Evolutionary conservation across 1,140 invertebrate species (phyloP).

Genomic region (Drosophila teissieri): DNA sequence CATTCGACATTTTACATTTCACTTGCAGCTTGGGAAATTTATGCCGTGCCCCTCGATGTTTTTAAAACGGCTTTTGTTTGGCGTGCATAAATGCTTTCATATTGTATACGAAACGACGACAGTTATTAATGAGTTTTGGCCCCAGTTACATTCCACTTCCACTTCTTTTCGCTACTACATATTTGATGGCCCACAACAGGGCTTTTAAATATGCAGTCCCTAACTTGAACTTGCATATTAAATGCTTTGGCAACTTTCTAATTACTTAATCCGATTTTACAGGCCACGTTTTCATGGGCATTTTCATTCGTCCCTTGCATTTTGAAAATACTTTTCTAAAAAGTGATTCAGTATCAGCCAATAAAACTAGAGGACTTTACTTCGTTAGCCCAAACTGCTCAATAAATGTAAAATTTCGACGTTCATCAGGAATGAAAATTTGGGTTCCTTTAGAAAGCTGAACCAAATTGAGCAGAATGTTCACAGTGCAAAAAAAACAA

Average conservation of each 20-base stretch:
- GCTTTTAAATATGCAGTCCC: slow-evolving; percentile 66
- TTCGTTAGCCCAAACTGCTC: slow-evolving; percentile 40
- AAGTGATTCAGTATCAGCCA: slow-evolving; percentile 37
- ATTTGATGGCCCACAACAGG: slow-evolving; percentile 70
- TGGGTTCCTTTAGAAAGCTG: slow-evolving; percentile 44
- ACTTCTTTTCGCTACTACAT: slow-evolving; percentile 48
- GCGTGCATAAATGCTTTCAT: slow-evolving; percentile 56
- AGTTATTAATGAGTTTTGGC: slow-evolving; percentile 76
- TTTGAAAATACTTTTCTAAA: slow-evolving; percentile 5
- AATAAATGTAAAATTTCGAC: slow-evolving; percentile 46
- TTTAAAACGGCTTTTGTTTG: slow-evolving; percentile 57
- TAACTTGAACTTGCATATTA: slow-evolving; percentile 76
- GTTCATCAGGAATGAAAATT: slow-evolving; percentile 31
- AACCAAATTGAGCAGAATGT: slow-evolving; percentile 25
- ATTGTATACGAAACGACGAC: slow-evolving; percentile 47
- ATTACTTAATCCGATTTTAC: slow-evolving; percentile 75
- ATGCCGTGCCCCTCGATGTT: slow-evolving; percentile 29
- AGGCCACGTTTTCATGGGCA: slow-evolving; percentile 38
- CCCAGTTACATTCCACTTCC: neutral
- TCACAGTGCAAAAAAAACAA: slow-evolving; percentile 3
- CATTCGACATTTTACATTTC: slow-evolving; percentile 62
- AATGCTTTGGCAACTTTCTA: slow-evolving; percentile 65
- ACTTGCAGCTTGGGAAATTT: slow-evolving; percentile 55
- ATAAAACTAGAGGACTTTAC: slow-evolving; percentile 29
- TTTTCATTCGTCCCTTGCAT: neutral